Conservation (phyloP, 2,113 vertebrate genomes). For the Osmerus eperlanus region DNA sequence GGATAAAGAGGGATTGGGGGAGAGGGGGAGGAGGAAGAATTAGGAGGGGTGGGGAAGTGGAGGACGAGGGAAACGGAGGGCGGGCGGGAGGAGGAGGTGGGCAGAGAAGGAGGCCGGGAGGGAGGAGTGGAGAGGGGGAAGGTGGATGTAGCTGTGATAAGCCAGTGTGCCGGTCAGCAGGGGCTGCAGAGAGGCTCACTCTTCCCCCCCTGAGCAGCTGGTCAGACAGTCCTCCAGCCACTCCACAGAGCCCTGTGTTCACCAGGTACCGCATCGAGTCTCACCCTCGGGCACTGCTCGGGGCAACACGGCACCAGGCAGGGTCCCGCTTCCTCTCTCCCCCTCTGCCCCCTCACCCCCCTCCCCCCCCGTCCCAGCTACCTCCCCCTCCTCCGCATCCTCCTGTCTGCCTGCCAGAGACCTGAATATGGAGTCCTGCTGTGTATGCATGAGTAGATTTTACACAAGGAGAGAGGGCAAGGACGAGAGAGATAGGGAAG, state of each 20-base stretch:
- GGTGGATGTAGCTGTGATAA: constrained; percentile 42
- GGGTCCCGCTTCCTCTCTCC: not conserved
- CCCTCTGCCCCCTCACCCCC: not conserved
- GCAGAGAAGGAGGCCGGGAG: not conserved
- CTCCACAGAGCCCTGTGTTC: constrained; percentile 2
- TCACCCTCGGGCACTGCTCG: constrained; percentile 8
- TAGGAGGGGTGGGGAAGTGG: constrained; percentile 1
- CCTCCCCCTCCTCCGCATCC: not conserved
- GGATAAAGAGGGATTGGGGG: not conserved
- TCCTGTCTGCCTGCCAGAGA: not conserved
- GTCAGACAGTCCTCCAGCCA: constrained; percentile 4
- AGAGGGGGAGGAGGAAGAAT: not conserved
- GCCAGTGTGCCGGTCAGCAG: constrained; percentile 25
- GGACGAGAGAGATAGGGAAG: not conserved
- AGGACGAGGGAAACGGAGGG: no score
- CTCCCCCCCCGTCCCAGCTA: not conserved
- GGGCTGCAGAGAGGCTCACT: constrained; percentile 14
- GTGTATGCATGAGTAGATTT: constrained; percentile 21
- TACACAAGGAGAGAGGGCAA: not conserved
- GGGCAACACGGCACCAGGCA: not conserved
- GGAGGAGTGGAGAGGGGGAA: not conserved
- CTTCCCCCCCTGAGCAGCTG: constrained; percentile 43
- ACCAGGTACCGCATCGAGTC: constrained; percentile 6
- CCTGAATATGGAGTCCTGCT: not conserved
- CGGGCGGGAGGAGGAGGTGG: constrained; percentile 10